Evolutionary conservation across 2,797 vertebrate species (phyloP), one percentile per base, ranked within the genome.

Genomic region (Poeciliopsis paucimaculata): DNA sequence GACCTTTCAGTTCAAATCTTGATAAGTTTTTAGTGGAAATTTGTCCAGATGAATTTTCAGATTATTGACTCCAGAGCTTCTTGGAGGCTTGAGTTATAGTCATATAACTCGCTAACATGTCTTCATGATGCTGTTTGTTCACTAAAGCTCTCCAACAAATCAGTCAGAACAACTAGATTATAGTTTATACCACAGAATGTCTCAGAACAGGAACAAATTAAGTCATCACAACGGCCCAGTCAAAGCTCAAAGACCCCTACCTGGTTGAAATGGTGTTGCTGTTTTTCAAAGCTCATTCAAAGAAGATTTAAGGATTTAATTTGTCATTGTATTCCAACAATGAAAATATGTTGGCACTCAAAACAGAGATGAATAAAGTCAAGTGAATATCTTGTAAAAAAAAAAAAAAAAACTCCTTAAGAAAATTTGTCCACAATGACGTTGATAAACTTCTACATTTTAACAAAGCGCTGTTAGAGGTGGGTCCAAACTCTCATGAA

Each of bases 361-460:
- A 53, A 53, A 53, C 8, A 26, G 51, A 23, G 20, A 53, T 53
- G 23, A 53, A 53, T 10, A 53, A 53, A 53, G 23, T 53, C 51
- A 53, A 26, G 9, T 10, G 46, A 47, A 47, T 18, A 18, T 47
- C 46, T 6, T 47, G 16, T 18, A 18, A 31, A 60, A 28, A 47
- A 0, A 2, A 7, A 3, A 4, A 45, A 12, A 46, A 0, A 8
- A 49, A 18, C 5, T 36, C 15, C 3, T 16, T 3, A 20, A 10
- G 4, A 66, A 39, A 66, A 26, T 10, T 5, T 60, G n/a, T 31
- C 28, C n/a, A 60, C 5, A 15, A 13, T 28, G n/a, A 60, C 1
- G 5, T 28, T 5, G 12, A 60, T 39, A 9, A 39, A 10, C 31
- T 23, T 36, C 16, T 1, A 20, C 20, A 66, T 23, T 39, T 53